Evolutionary conservation across 1,140 invertebrate species (phyloP).

Genomic region (Lamellibrachia luymesi): DNA sequence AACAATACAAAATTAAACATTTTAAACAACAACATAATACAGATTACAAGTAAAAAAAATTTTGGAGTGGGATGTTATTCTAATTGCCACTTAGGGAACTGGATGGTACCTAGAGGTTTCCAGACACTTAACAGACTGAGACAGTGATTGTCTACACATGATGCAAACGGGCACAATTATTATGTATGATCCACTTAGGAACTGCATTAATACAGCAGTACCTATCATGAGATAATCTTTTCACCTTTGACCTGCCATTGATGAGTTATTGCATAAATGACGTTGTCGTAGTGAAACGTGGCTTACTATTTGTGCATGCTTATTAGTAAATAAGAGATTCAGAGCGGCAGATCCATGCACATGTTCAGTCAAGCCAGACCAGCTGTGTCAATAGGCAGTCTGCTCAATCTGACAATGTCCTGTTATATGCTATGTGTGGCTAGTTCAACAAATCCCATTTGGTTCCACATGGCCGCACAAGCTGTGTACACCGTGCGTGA

Average conservation of each 20-base stretch:
- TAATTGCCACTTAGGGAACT: background rate
- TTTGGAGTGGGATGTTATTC: no score
- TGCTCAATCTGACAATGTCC: background rate
- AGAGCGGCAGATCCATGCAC: background rate
- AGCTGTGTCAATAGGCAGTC: slow-evolving; percentile 3
- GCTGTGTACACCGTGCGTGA: background rate
- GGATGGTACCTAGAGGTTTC: background rate
- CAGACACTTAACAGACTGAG: background rate
- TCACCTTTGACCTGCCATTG: background rate
- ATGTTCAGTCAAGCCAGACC: background rate
- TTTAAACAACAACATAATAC: no score
- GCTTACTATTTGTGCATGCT: background rate
- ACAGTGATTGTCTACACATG: background rate
- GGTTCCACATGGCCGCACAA: background rate
- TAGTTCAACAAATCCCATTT: slow-evolving; percentile 1
- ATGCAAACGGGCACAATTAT: background rate
- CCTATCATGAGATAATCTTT: background rate
- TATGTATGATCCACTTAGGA: background rate
- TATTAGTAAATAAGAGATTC: background rate
- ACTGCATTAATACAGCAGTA: background rate
- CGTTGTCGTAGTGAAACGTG: background rate
- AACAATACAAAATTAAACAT: no score
- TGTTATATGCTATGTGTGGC: background rate
- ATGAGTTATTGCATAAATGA: background rate
- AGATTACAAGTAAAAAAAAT: no score